Evolutionary conservation across 2,888 invertebrate species (phyloP).

Genomic region (Eurois occulta): DNA sequence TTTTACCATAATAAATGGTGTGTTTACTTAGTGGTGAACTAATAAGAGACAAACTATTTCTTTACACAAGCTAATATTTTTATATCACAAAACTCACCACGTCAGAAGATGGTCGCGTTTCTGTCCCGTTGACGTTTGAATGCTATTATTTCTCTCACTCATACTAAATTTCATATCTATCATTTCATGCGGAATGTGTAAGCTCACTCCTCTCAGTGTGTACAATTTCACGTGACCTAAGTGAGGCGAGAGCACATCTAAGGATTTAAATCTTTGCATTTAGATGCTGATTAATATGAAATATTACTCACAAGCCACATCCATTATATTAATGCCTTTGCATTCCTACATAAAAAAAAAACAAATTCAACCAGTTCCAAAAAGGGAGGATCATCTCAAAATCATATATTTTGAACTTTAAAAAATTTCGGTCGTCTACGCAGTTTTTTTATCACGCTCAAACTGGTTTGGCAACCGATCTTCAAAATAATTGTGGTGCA

Average conservation of each 20-base stretch:
- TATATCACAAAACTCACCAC: not conserved
- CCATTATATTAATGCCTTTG: not conserved
- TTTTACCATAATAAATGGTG: not conserved
- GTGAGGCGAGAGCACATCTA: not conserved
- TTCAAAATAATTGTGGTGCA: not conserved
- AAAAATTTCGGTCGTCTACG: not conserved
- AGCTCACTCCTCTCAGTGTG: not conserved
- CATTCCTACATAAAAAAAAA: not conserved
- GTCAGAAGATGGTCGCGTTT: not conserved
- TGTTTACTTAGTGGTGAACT: not conserved
- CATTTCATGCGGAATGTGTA: not conserved
- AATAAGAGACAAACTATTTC: too few relatives aligned
- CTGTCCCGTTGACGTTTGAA: not conserved
- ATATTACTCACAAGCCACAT: not conserved
- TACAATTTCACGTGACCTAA: not conserved
- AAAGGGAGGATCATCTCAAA: not conserved
- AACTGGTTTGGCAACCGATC: slow-evolving; percentile 26
- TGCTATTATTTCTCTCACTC: not conserved
- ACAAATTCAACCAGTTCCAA: not conserved
- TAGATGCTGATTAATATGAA: not conserved
- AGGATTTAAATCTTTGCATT: not conserved
- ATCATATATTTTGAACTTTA: not conserved
- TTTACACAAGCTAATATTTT: not conserved
- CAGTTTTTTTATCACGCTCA: not conserved
- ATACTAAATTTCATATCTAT: not conserved